Evolutionary conservation across 2,797 vertebrate genomes (phyloP), one percentile per base, ranked within the genome.

Genomic region (Coregonus ussuriensis): DNA sequence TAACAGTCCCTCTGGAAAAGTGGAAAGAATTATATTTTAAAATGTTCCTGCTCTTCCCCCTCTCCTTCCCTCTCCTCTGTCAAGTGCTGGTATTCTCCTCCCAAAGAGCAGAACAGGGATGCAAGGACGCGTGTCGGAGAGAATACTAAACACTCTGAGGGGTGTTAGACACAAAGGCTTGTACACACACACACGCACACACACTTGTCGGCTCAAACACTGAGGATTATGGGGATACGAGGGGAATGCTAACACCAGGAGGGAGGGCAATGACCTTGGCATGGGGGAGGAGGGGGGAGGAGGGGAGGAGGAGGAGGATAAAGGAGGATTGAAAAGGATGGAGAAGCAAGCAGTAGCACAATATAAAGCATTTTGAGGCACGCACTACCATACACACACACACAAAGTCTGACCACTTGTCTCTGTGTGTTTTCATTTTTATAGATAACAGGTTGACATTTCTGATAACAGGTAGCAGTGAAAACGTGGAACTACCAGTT

Each of bases 101-200:
- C 84, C 79, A 87, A 87, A 87, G 72, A 81, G 80, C 81, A 89
- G 85, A 88, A 85, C 75, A 80, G 86, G 87, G 88, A 92, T 87
- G 89, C 90, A 92, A 93, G 91, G 93, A 91, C 89, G 80, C 75
- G 77, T 83, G 88, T 85, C 73, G 85, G 82, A 83, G 88, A 88
- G 93, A 93, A 94, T 94, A 93, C 92, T 93, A 93, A 95, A 88
- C 92, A 95, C 90, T 56, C 53, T 80, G 62, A 84, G 85, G 92
- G 89, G 89, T 90, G 88, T 91, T 91, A 88, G 91, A 91, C 86
- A 93, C 89, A 93, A 90, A 91, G 85, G 85, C 80, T 47, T 47
- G 72, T 80, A 72, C 83, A 47, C 41, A 76, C 75, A 76, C 18
- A 33, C 41, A 56, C 71, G 68, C 77, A 68, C 72, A 41, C 72